Base-by-base conservation (phyloP, 2,797 vertebrate species). In the Myotis myotis region DNA sequence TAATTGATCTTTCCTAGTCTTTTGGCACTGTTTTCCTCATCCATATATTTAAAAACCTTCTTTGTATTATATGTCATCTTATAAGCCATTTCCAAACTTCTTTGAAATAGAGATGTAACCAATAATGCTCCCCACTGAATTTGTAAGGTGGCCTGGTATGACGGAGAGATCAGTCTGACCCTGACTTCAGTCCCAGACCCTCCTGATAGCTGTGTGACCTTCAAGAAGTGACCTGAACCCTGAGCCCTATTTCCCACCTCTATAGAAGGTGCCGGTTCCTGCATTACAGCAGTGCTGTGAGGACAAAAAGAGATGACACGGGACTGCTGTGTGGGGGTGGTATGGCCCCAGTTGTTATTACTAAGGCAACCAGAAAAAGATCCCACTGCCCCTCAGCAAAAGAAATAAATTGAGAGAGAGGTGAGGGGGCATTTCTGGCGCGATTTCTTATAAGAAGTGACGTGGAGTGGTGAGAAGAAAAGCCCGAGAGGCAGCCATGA, bases 61-160 rank as follows among this genome's bases (percentile, higher is more conserved):
- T 55, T 51, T 79, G 41, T 49, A 41, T 49, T 51, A 68, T 1
- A 53, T 19, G 66, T 62, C 51, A 60, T n/a, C 57, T 60, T 62
- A 70, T 13, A 86, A 79, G 41, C 38, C 62, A 66, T 64, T 72
- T 83, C 51, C 17, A 47, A 80, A 55, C 2, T 33, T 90, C 60
- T 80, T 8, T 88, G 78, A 84, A 87, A 79, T 76, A 70, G 55
- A 44, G 44, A 33, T 38, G 13, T 19, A 28, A 44, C 36, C 36
- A 81, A 25, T 30, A 44, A 36, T 20, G 38, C 7, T 71, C 53
- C 22, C 90, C 25, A 30, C 33, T 25, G 53, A 70, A 75, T 23
- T 57, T 5, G 0, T 12, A 68, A 55, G 78, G 62, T 12, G 0
- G 30, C 38, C 44, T 53, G 8, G 2, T 8, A 3, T 20, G 30